These are phyloP conservation scores for Microctenopoma stevenorrisi DNA, from an alignment of 2,797 vertebrate species.

Conservation along the genomic window DNA sequence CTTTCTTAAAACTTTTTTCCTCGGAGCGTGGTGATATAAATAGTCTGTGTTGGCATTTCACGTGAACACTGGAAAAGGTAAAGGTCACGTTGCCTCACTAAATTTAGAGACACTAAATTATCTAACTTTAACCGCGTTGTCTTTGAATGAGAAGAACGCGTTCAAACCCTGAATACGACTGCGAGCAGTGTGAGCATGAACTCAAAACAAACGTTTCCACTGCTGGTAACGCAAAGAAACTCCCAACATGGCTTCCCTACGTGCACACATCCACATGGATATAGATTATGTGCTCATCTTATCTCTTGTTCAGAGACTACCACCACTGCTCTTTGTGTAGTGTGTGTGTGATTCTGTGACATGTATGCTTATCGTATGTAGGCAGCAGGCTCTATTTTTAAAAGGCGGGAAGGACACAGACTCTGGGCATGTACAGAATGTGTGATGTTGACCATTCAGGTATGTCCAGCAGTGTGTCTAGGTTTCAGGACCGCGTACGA, in stretches of 20 bases:
- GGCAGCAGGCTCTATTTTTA: conserved; percentile 49
- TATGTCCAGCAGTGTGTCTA: not conserved
- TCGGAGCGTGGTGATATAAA: not conserved
- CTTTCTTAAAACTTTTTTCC: not conserved
- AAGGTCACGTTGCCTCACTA: not conserved
- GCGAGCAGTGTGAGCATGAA: not conserved
- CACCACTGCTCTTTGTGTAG: conserved; percentile 1
- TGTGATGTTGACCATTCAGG: not conserved
- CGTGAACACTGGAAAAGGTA: not conserved
- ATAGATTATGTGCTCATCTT: not conserved
- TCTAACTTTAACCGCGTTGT: not conserved
- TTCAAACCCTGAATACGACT: not conserved
- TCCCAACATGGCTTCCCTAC: too few species aligned
- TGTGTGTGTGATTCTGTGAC: not conserved
- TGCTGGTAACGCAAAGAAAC: not conserved
- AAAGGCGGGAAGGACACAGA: conserved; percentile 9
- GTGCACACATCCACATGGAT: too few species aligned
- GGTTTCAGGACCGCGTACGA: not conserved
- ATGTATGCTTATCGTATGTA: not conserved
- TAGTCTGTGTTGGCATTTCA: not conserved
- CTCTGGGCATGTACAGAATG: conserved; percentile 24
- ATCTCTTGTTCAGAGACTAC: not conserved
- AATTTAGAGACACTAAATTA: not conserved
- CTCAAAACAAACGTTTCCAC: not conserved
- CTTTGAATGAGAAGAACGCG: not conserved